Evolutionary conservation across 2,888 invertebrate species (phyloP).

Genomic region (Cerastoderma edule): DNA sequence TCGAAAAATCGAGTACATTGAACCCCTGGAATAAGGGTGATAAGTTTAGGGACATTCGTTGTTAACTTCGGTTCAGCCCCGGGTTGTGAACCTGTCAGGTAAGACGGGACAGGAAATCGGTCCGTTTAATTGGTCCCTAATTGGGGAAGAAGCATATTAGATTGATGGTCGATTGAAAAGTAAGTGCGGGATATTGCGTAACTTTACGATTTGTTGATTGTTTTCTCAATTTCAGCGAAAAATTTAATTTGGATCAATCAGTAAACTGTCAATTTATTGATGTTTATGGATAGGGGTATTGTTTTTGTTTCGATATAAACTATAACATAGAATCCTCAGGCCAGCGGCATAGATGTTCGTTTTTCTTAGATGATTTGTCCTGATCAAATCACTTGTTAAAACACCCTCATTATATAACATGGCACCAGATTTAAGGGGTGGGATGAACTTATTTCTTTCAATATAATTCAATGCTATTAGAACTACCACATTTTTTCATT

Average conservation of each 20-base stretch:
- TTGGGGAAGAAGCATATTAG: constrained; percentile 15
- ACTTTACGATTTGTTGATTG: constrained; percentile 10
- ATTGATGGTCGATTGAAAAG: constrained; percentile 13
- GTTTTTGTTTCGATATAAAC: too few relatives aligned
- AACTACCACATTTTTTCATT: too few relatives aligned
- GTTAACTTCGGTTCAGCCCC: neutral
- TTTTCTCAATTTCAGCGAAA: neutral
- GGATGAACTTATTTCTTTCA: too few relatives aligned
- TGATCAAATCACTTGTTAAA: too few relatives aligned
- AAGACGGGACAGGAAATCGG: neutral
- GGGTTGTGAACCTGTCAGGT: neutral
- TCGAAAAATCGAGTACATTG: neutral
- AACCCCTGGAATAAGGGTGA: neutral
- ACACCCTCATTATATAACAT: too few relatives aligned
- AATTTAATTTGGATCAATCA: constrained; percentile 7
- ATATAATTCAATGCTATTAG: too few relatives aligned
- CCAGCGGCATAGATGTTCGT: too few relatives aligned
- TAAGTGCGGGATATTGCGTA: constrained; percentile 12
- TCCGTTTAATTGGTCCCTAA: constrained; percentile 19
- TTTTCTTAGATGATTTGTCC: too few relatives aligned
- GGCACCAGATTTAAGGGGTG: too few relatives aligned
- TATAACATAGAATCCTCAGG: too few relatives aligned
- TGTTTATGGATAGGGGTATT: too few relatives aligned
- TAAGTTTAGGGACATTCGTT: neutral
- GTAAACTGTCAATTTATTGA: constrained; percentile 13